Conservation (phyloP, 2,888 invertebrate genomes). For the Campoplex nolae region DNA sequence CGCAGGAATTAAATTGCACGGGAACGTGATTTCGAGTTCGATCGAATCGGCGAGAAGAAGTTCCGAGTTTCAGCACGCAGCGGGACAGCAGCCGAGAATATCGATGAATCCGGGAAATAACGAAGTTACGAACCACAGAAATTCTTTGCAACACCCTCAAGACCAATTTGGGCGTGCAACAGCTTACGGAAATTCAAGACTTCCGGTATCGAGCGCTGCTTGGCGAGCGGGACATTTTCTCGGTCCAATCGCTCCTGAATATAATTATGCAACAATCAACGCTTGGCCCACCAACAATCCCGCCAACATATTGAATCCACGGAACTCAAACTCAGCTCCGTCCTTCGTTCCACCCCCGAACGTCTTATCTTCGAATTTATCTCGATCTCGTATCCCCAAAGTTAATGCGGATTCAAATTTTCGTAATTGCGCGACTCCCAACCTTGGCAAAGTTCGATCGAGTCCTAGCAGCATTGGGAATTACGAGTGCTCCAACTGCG, state of each 20-base stretch:
- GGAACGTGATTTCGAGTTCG: slow-evolving; percentile 17
- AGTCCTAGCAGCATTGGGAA: slow-evolving; percentile 69
- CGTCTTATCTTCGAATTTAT: slow-evolving; percentile 24
- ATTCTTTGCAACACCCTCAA: slow-evolving; percentile 38
- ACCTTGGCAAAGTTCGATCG: slow-evolving; percentile 75
- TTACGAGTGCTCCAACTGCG: slow-evolving; percentile 78
- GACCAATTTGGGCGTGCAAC: slow-evolving; percentile 33
- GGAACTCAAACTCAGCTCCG: slow-evolving; percentile 41
- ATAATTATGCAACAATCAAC: slow-evolving; percentile 56
- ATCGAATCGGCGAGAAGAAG: slow-evolving; percentile 33
- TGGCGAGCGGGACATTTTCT: slow-evolving; percentile 54
- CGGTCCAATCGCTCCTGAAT: slow-evolving; percentile 44
- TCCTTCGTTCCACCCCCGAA: slow-evolving; percentile 45
- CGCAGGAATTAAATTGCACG: neutral
- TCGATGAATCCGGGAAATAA: slow-evolving; percentile 22
- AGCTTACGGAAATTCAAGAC: slow-evolving; percentile 39
- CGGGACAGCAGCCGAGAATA: slow-evolving; percentile 49
- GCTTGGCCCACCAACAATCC: slow-evolving; percentile 60
- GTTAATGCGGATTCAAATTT: slow-evolving; percentile 11
- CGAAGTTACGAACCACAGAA: slow-evolving; percentile 33
- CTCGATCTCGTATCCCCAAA: slow-evolving; percentile 44
- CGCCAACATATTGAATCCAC: slow-evolving; percentile 50
- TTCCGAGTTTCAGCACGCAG: slow-evolving; percentile 7
- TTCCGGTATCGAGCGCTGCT: slow-evolving; percentile 42
- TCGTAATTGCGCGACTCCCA: slow-evolving; percentile 76